These are phyloP conservation scores for Hydrozoanthus gracilis DNA, from an alignment of 92 coral and sea anemone species.

Conservation along the genomic window DNA sequence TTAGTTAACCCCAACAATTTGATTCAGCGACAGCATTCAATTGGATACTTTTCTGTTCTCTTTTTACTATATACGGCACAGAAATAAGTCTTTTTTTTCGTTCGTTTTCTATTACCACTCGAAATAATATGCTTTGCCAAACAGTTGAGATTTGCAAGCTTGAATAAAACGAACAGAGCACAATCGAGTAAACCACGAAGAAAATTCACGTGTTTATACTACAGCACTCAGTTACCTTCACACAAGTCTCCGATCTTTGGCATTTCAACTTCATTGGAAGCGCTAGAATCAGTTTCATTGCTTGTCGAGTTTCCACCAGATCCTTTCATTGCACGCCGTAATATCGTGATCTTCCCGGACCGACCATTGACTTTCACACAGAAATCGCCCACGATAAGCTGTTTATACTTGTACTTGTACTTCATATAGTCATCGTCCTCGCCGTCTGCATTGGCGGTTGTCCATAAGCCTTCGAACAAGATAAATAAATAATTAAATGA, in stretches of 20 bases:
- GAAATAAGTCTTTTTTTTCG: too few relatives aligned
- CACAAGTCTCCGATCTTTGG: not conserved
- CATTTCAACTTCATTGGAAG: not conserved
- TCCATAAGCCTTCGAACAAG: not conserved
- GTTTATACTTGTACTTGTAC: not conserved
- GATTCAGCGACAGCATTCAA: not conserved
- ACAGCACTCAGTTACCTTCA: not conserved
- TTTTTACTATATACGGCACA: too few relatives aligned
- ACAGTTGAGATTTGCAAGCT: not conserved
- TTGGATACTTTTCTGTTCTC: too few relatives aligned
- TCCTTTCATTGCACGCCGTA: slow-evolving; percentile 3
- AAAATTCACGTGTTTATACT: not conserved
- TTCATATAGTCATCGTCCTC: not conserved
- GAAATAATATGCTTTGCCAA: not conserved
- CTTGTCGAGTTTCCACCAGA: slow-evolving; percentile 2
- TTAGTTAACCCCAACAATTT: not conserved
- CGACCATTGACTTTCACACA: slow-evolving; percentile 11
- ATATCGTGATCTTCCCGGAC: not conserved
- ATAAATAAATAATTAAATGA: not conserved
- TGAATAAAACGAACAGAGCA: not conserved
- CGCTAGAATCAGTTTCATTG: not conserved
- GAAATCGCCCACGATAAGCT: not conserved
- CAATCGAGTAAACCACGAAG: not conserved
- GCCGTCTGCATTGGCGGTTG: not conserved
- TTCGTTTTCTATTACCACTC: too few relatives aligned